Percentiles rank a stretch among this genome's conserved stretches.
Evolutionary conservation across 2,797 vertebrate species (phyloP).

Genomic region (Diglossa cyanea): DNA sequence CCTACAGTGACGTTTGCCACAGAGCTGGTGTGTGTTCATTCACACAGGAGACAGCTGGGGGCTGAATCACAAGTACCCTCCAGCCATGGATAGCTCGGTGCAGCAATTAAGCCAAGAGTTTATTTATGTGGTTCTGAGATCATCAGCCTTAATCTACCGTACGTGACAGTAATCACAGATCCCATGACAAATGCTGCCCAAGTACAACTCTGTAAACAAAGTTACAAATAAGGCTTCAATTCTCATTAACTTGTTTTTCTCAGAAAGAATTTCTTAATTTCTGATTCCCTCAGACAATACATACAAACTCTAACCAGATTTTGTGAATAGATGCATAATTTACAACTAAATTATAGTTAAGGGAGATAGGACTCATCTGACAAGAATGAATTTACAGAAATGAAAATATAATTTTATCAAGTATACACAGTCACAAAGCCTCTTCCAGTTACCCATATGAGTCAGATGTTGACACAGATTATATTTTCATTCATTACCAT

Average conservation of each 20-base stretch:
- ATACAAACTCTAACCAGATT: background rate
- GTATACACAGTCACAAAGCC: conserved; percentile 28
- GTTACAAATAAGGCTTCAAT: background rate
- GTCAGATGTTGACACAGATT: conserved; percentile 53
- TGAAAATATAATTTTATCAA: conserved; percentile 53
- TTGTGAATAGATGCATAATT: background rate
- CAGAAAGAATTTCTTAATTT: background rate
- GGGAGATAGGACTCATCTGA: background rate
- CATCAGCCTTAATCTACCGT: background rate
- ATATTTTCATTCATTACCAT: conserved; percentile 68
- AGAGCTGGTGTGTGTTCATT: background rate
- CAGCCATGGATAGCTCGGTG: fast-evolving
- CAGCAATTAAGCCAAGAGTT: background rate
- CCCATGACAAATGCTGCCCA: background rate
- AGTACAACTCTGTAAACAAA: background rate
- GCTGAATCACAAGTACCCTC: background rate
- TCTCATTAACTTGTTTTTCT: conserved; percentile 15
- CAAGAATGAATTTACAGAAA: conserved; percentile 15
- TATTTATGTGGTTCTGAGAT: conserved; percentile 8
- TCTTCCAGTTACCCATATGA: conserved; percentile 43
- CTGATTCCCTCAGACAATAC: background rate
- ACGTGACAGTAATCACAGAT: background rate
- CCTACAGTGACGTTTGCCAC: background rate
- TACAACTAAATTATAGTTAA: conserved; percentile 21
- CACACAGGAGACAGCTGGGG: background rate